Conservation (phyloP, 2,888 invertebrate genomes). For the Euzetes globulus region DNA sequence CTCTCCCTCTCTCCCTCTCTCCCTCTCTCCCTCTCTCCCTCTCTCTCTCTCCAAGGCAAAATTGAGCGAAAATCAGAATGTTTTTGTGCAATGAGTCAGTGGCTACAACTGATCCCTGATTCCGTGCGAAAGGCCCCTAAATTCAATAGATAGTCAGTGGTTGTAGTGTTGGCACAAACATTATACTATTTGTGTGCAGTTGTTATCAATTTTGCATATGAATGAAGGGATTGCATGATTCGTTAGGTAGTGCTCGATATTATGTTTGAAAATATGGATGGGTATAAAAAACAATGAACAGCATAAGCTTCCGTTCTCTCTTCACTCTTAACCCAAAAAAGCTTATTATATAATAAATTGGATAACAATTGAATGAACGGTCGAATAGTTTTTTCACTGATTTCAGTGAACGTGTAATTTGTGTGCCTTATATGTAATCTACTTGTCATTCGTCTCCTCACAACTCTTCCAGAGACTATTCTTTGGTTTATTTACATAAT, state of each 20-base stretch:
- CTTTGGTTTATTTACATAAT: conserved; percentile 16
- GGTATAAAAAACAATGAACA: not conserved
- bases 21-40: not conserved
- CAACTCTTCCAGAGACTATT: not conserved
- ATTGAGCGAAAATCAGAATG: no score
- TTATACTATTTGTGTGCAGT: not conserved
- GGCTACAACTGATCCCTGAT: no score
- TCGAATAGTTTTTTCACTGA: not conserved
- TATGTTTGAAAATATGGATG: not conserved
- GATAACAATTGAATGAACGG: conserved; percentile 13
- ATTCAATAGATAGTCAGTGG: no score
- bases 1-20: not conserved
- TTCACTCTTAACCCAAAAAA: not conserved
- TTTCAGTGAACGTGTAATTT: not conserved
- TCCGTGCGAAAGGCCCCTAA: no score
- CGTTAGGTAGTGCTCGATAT: not conserved
- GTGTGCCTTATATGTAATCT: not conserved
- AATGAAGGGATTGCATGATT: conserved; percentile 15
- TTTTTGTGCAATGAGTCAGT: no score
- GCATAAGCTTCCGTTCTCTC: not conserved
- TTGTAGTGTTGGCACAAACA: not conserved
- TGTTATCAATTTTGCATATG: conserved; percentile 18
- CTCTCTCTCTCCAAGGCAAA: not conserved
- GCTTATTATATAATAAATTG: not conserved
- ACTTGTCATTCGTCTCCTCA: not conserved